phyloP scores from a whole-genome alignment of 1,140 invertebrate genomes.

The Sycobia sp. region DNA sequence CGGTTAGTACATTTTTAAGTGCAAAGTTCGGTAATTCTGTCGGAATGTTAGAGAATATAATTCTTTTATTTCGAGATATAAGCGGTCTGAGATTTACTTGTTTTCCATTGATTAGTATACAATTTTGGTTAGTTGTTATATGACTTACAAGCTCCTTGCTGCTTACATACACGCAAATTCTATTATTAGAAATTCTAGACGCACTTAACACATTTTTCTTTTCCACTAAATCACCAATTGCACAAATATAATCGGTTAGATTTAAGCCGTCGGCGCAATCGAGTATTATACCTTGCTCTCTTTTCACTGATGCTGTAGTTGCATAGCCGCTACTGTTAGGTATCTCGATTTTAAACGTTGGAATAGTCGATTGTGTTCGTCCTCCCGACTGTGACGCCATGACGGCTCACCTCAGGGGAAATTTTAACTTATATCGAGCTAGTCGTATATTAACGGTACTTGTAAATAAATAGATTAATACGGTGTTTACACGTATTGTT shows the following conservation, averaged over 20 bases:
- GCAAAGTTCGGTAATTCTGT: neutral
- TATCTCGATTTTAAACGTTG: neutral
- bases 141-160: neutral
- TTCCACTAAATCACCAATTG: neutral
- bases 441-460: too few species aligned
- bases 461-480: too few species aligned
- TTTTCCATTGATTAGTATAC: too few species aligned
- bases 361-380: neutral
- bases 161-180: neutral
- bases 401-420: too few species aligned
- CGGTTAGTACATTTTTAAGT: neutral
- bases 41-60: neutral
- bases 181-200: neutral
- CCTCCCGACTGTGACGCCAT: too few species aligned
- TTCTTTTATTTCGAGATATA: neutral
- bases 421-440: too few species aligned
- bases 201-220: neutral
- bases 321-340: neutral
- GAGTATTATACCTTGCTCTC: neutral
- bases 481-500: too few species aligned
- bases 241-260: neutral
- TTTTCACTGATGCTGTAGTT: neutral
- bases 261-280: neutral
- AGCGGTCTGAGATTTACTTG: neutral
- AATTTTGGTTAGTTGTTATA: neutral